phyloP scores from a whole-genome alignment of 2,888 invertebrate genomes.

The Ennomos erosarius region DNA sequence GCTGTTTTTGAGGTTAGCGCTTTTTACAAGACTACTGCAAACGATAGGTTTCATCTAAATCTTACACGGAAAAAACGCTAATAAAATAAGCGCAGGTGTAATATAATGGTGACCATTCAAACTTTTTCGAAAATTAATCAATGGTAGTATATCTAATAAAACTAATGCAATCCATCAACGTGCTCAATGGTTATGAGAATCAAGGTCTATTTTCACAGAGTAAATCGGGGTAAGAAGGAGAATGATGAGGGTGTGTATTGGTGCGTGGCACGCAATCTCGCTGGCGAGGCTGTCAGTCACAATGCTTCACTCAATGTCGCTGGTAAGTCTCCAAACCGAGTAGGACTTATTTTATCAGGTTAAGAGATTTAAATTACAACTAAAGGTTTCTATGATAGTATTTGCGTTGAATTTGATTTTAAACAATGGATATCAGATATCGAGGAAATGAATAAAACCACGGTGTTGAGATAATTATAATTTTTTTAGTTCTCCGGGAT shows the following conservation, averaged over 20 bases:
- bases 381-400: too few species aligned
- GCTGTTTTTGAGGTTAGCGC: slow-evolving; percentile 90
- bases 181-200: slow-evolving; percentile 16
- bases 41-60: background rate
- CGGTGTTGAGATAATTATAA: too few species aligned
- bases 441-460: too few species aligned
- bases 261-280: slow-evolving; percentile 97
- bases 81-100: too few species aligned
- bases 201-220: slow-evolving; percentile 75
- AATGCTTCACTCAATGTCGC: slow-evolving; percentile 98
- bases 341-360: background rate
- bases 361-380: too few species aligned
- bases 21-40: too few species aligned
- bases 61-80: too few species aligned
- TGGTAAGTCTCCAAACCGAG: slow-evolving; percentile 85
- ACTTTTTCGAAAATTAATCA: too few species aligned
- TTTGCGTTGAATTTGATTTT: too few species aligned
- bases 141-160: too few species aligned
- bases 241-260: slow-evolving; percentile 98
- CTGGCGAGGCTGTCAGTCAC: slow-evolving; percentile 94
- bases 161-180: background rate
- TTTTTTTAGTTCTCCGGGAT: slow-evolving; percentile 93
- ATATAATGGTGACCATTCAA: too few species aligned
- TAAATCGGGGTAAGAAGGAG: slow-evolving; percentile 97
- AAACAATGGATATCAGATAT: too few species aligned